Evolutionary conservation across 2,888 invertebrate species (phyloP).

Genomic region (Erannis defoliaria): DNA sequence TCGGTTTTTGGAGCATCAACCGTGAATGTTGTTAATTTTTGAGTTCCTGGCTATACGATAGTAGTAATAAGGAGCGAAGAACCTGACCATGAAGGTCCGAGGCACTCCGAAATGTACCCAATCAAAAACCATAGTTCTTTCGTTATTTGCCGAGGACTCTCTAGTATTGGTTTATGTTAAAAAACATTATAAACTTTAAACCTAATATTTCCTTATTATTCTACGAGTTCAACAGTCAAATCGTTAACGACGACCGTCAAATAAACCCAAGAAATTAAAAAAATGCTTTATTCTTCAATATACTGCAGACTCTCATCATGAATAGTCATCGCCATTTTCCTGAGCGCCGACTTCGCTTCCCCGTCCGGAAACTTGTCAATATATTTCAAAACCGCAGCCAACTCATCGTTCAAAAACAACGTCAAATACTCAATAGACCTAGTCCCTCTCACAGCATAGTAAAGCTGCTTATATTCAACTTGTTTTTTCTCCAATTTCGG

Average conservation of each 20-base stretch:
- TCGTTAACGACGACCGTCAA: neutral
- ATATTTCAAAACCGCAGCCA: conserved; percentile 66
- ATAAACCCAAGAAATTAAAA: neutral
- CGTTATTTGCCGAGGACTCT: too few species aligned
- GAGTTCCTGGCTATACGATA: too few species aligned
- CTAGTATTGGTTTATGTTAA: too few species aligned
- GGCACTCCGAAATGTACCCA: too few species aligned
- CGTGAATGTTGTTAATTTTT: too few species aligned
- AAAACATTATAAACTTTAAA: too few species aligned
- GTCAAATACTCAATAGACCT: conserved; percentile 73
- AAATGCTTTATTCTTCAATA: conserved; percentile 63
- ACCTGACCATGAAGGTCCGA: too few species aligned
- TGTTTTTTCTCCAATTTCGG: conserved; percentile 66
- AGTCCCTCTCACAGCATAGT: conserved; percentile 73
- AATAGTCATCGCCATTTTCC: conserved; percentile 77
- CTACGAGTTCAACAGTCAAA: neutral
- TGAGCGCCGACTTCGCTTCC: conserved; percentile 70
- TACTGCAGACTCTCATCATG: conserved; percentile 73
- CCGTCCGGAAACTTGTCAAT: conserved; percentile 70
- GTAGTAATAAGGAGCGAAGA: too few species aligned
- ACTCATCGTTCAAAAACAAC: conserved; percentile 68
- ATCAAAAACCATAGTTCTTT: too few species aligned
- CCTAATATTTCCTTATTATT: too few species aligned
- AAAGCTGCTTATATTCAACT: conserved; percentile 70
- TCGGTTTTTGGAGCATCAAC: too few species aligned